Evolutionary conservation across 2,113 vertebrate species (phyloP).

Genomic region (Glaucomys volans): DNA sequence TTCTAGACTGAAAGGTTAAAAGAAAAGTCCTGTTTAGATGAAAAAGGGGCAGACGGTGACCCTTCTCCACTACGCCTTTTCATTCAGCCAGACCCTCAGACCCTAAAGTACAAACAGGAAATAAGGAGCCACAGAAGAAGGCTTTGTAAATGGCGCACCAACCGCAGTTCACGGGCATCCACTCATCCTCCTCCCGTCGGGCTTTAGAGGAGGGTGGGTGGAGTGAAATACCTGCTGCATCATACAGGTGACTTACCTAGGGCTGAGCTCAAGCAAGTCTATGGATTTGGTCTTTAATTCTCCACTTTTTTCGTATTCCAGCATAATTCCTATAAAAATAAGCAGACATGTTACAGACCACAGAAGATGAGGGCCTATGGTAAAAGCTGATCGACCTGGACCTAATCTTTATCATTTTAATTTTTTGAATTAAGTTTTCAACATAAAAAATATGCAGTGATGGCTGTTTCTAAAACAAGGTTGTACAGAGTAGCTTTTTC

Average conservation of each 20-base stretch:
- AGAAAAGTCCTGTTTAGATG: not conserved
- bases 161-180: not conserved
- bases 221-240: not conserved
- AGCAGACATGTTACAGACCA: not conserved
- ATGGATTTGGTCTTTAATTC: conserved; percentile 92
- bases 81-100: not conserved
- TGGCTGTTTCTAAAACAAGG: not conserved
- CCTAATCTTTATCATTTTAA: not conserved
- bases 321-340: conserved; percentile 91
- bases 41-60: not conserved
- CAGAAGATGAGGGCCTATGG: not conserved
- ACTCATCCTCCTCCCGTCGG: too few species aligned
- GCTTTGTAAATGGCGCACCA: not conserved
- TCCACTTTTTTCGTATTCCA: conserved; percentile 93
- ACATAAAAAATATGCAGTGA: not conserved
- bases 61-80: not conserved
- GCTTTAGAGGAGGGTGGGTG: not conserved
- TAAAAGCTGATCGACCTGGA: not conserved
- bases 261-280: conserved; percentile 92
- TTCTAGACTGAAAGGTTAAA: not conserved
- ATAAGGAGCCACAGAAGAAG: not conserved
- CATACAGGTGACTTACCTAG: conserved; percentile 87
- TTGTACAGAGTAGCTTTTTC: not conserved
- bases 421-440: not conserved
- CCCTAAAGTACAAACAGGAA: not conserved